These are phyloP conservation scores for Polydrusus tereticollis DNA, from an alignment of 2,888 invertebrate species.

Conservation along the genomic window DNA sequence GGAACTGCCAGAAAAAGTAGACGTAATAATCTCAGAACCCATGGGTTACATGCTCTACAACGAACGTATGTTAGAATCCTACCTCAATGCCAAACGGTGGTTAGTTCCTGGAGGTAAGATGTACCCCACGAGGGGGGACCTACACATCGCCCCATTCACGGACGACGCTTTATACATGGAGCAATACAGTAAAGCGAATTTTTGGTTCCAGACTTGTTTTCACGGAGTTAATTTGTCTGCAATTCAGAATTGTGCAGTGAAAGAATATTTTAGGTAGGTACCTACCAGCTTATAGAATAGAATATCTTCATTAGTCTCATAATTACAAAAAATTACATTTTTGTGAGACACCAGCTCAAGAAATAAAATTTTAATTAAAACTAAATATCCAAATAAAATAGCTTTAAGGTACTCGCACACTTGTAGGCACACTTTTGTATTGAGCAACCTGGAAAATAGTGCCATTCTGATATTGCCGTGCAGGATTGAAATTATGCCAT, in stretches of 20 bases:
- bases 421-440: no score
- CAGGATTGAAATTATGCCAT: no score
- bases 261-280: constrained; percentile 99
- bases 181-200: constrained; percentile 98
- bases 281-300: no score
- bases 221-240: constrained; percentile 97
- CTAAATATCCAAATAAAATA: no score
- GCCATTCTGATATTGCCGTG: no score
- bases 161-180: constrained; percentile 98
- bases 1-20: constrained; percentile 93
- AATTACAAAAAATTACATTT: no score
- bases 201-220: constrained; percentile 98
- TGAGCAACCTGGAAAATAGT: no score
- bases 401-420: no score
- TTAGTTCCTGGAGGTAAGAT: constrained; percentile 92
- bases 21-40: constrained; percentile 98
- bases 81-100: constrained; percentile 99
- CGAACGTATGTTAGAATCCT: constrained; percentile 98
- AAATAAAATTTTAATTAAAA: no score
- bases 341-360: no score
- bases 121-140: constrained; percentile 97
- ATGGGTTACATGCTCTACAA: constrained; percentile 99
- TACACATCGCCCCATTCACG: constrained; percentile 97
- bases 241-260: constrained; percentile 91
- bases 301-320: no score